phyloP scores from a whole-genome alignment of 2,888 invertebrate species.

The Monoplex corrugatus region DNA sequence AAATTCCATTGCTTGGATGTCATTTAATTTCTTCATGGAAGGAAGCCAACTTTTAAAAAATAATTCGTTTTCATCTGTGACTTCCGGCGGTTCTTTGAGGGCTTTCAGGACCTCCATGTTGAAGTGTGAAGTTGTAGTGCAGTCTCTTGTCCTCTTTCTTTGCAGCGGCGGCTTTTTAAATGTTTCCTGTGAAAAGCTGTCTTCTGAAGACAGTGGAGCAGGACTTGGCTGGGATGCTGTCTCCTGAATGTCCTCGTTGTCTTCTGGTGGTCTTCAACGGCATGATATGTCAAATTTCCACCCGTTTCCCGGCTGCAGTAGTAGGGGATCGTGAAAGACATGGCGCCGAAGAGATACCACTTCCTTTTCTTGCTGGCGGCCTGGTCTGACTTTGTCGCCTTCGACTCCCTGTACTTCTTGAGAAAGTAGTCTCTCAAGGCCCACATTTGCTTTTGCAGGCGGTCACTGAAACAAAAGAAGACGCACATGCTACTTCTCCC shows the following conservation, averaged over 20 bases:
- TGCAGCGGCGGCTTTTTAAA: conserved; percentile 9
- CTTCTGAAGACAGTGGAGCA: conserved; percentile 18
- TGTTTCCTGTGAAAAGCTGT: conserved; percentile 12
- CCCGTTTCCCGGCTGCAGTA: no score
- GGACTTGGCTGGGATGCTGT: conserved; percentile 21
- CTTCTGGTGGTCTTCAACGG: conserved; percentile 5
- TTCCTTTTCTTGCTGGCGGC: no score
- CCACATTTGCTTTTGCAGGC: conserved; percentile 25
- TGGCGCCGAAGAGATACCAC: no score
- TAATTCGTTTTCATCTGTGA: neutral
- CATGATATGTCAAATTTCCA: no score
- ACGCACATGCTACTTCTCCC: no score
- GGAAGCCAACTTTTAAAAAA: conserved; percentile 38
- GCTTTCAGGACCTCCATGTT: conserved; percentile 32
- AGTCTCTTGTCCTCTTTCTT: conserved; percentile 23
- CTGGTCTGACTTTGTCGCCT: no score
- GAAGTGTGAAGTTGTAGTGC: conserved; percentile 4
- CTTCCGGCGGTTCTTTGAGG: conserved; percentile 26
- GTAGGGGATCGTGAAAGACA: no score
- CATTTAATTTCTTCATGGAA: conserved; percentile 28
- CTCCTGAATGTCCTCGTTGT: conserved; percentile 18
- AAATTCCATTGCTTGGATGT: conserved; percentile 40
- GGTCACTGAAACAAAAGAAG: neutral
- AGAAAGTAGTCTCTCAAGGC: no score
- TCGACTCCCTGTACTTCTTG: no score